Evolutionary conservation across 2,888 invertebrate species (phyloP).

Genomic region (Autographa pulchrina): DNA sequence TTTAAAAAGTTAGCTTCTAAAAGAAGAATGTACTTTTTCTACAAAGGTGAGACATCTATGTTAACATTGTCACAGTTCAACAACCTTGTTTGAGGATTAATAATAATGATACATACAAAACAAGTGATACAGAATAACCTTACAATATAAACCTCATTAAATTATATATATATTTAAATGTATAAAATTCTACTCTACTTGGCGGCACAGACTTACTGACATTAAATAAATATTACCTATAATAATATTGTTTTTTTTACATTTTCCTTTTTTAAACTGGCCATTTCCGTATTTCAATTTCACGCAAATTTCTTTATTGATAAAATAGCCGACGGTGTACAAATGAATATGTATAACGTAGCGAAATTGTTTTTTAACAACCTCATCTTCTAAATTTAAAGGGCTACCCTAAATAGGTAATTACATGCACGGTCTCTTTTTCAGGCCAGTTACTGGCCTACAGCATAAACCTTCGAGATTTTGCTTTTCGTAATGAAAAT

Average conservation of each 20-base stretch:
- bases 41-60: not conserved
- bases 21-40: not conserved
- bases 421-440: conserved; percentile 50
- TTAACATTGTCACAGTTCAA: not conserved
- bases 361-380: conserved; percentile 35
- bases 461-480: conserved; percentile 17
- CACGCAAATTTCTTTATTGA: not conserved
- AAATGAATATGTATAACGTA: conserved; percentile 33
- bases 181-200: no score
- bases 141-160: no score
- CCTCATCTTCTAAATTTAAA: conserved; percentile 43
- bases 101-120: no score
- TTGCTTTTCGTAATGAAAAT: conserved; percentile 31
- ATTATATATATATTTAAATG: no score
- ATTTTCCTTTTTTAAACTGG: not conserved
- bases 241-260: no score
- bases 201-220: no score
- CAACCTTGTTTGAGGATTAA: no score
- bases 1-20: not conserved
- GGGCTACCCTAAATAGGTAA: conserved; percentile 40
- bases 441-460: conserved; percentile 17
- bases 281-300: not conserved
- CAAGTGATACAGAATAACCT: no score
- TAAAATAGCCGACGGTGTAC: conserved; percentile 21
- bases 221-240: no score